These are phyloP conservation scores for Cephus cinctus DNA, from an alignment of 1,140 invertebrate species.

Conservation along the genomic window DNA sequence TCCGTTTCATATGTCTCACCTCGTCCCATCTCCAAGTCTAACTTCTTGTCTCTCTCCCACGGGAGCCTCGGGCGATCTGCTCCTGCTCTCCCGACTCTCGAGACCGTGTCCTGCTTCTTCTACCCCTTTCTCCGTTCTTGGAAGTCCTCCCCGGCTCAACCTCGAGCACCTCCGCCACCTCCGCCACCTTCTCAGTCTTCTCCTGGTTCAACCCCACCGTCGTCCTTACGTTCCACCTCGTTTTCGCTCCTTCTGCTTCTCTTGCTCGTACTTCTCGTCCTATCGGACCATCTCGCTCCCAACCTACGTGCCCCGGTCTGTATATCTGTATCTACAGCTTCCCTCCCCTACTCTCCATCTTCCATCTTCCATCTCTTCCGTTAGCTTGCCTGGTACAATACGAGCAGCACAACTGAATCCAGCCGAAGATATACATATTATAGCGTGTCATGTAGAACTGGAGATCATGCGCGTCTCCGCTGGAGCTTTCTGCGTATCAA, in stretches of 20 bases:
- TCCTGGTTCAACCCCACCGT: slow-evolving; percentile 4
- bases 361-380: slow-evolving; percentile 5
- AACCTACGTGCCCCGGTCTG: slow-evolving; percentile 18
- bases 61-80: slow-evolving; percentile 12
- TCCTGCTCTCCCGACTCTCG: slow-evolving; percentile 2
- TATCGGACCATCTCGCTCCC: slow-evolving; percentile 8
- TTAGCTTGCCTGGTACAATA: slow-evolving; percentile 22
- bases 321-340: no score
- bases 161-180: not conserved
- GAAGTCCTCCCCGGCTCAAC: not conserved
- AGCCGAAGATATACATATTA: no score
- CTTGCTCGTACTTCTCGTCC: not conserved
- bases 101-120: not conserved
- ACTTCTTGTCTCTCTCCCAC: slow-evolving; percentile 25
- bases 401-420: slow-evolving; percentile 15
- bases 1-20: slow-evolving; percentile 49
- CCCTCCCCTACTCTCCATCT: slow-evolving; percentile 16
- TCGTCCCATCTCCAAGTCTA: slow-evolving; percentile 35
- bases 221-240: not conserved
- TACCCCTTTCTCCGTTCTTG: not conserved
- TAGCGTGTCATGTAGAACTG: no score
- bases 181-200: slow-evolving; percentile 18
- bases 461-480: slow-evolving; percentile 11
- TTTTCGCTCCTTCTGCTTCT: not conserved
- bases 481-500: no score